A percentile compares a stretch with the other conserved stretches of the same genome.
phyloP scores from a whole-genome alignment of 2,113 vertebrate species.

The Hemiprocne comata region DNA sequence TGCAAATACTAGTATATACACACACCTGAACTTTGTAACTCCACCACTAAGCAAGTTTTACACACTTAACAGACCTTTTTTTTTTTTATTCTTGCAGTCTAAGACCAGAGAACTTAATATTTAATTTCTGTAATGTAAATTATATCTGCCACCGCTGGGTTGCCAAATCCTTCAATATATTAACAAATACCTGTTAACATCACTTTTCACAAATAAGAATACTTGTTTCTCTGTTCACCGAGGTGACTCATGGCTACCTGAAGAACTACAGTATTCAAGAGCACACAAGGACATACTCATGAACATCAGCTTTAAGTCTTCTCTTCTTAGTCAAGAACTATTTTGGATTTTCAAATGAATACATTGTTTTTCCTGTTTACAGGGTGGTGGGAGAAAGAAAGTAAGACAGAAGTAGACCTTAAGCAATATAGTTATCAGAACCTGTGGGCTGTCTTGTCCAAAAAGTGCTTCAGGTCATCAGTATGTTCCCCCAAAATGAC shows the following conservation, averaged over 20 bases:
- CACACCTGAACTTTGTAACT: neutral
- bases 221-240: neutral
- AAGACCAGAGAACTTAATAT: neutral
- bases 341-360: neutral
- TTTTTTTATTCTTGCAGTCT: neutral
- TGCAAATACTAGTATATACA: neutral
- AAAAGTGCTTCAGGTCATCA: slow-evolving; percentile 85
- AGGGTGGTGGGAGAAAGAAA: neutral
- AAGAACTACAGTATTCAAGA: neutral
- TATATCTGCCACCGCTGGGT: neutral
- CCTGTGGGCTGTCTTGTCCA: slow-evolving; percentile 88
- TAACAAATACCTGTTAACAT: neutral
- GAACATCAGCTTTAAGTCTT: neutral
- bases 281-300: accelerated
- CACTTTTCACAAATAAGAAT: neutral
- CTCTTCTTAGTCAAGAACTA: neutral
- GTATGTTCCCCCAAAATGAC: slow-evolving; percentile 88
- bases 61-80: neutral
- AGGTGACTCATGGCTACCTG: neutral
- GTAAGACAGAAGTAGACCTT: neutral
- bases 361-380: neutral
- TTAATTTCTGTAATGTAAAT: neutral
- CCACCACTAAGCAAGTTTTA: neutral
- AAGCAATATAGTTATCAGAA: slow-evolving; percentile 60
- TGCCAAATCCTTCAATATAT: neutral